phyloP scores from a whole-genome alignment of 2,888 invertebrate genomes.

The Rhaphigaster nebulosa region DNA sequence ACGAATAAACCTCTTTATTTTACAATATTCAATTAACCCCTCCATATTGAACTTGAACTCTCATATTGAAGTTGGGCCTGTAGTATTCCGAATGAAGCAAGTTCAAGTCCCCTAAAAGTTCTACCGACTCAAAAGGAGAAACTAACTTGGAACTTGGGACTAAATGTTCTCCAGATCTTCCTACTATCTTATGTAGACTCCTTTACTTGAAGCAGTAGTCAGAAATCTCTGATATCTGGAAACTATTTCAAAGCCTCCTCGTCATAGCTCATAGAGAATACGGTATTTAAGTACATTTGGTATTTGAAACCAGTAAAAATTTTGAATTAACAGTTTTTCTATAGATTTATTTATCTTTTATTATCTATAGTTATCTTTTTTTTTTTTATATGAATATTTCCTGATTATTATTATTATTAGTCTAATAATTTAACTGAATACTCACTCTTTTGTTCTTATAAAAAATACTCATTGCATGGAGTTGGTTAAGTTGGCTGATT shows the following conservation, averaged over 20 bases:
- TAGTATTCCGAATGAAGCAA: constrained; percentile 41
- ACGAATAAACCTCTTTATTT: background rate
- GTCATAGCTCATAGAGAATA: background rate
- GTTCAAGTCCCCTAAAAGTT: constrained; percentile 35
- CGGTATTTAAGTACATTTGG: no score
- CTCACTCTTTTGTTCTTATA: no score
- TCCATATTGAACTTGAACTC: constrained; percentile 32
- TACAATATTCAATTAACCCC: constrained; percentile 28
- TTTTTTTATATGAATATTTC: no score
- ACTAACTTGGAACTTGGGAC: background rate
- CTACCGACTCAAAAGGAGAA: constrained; percentile 45
- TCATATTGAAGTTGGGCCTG: constrained; percentile 27
- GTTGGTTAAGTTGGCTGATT: no score
- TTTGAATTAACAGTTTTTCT: no score
- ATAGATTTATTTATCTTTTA: no score
- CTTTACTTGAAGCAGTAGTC: background rate
- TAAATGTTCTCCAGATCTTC: constrained; percentile 28
- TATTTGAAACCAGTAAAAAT: no score
- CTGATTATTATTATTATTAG: no score
- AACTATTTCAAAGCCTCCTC: background rate
- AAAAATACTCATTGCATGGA: no score
- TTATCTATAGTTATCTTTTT: no score
- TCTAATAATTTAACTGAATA: no score
- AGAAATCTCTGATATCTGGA: background rate
- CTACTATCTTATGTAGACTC: constrained; percentile 23